phyloP scores from a whole-genome alignment of 2,797 vertebrate species.

The Sebastes hubbsi region DNA sequence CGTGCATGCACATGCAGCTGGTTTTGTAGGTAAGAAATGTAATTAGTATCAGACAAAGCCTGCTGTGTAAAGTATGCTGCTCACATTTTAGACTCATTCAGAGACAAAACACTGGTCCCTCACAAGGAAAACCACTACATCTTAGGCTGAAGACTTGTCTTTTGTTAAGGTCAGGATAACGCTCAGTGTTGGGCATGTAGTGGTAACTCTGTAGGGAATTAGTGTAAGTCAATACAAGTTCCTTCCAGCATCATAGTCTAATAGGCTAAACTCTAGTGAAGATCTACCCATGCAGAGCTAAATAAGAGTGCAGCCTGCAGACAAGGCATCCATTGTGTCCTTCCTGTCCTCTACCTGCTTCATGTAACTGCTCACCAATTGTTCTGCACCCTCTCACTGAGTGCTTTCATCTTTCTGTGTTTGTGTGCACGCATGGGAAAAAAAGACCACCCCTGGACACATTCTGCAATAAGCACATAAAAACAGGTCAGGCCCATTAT shows the following conservation, averaged over 20 bases:
- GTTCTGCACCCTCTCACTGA: conserved; percentile 34
- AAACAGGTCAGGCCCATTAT: conserved; percentile 60
- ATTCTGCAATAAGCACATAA: conserved; percentile 39
- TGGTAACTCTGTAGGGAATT: background rate
- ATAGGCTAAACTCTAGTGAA: conserved; percentile 9
- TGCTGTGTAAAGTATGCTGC: background rate
- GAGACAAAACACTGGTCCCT: background rate
- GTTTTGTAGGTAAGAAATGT: background rate
- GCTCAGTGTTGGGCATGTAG: background rate
- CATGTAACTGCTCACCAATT: conserved; percentile 39
- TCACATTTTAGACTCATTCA: background rate
- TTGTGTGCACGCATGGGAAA: conserved; percentile 36
- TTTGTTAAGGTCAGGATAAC: background rate
- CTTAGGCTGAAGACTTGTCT: background rate
- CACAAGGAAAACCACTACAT: background rate
- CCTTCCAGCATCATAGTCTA: conserved; percentile 1
- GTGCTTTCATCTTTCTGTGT: conserved; percentile 45
- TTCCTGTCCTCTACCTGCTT: conserved; percentile 58
- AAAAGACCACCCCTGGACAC: conserved; percentile 51
- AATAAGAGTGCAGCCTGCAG: conserved; percentile 47
- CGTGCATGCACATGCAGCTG: background rate
- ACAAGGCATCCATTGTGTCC: conserved; percentile 60
- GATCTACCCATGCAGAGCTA: conserved; percentile 40
- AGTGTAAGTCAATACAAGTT: background rate
- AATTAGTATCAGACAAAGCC: background rate